Base-by-base conservation (phyloP, 2,797 vertebrate species). In the Cetoscarus ocellatus region DNA sequence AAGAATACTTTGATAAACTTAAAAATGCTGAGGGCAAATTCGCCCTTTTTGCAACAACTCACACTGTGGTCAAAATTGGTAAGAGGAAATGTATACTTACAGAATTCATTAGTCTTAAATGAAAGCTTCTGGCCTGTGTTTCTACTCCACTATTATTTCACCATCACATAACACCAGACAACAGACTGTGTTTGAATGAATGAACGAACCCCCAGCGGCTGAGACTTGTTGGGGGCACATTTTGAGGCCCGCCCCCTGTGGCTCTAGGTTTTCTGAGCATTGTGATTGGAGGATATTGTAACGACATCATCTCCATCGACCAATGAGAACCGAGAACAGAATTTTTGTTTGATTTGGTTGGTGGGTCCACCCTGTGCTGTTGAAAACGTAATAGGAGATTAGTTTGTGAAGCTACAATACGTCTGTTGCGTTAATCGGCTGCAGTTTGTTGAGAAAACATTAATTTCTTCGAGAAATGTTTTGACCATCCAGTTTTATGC, bases 271-370 rank as follows among this genome's bases (percentile, higher is more conserved):
- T 15, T 2, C 44, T 17, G 0, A 43, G 14, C 1, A 7, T 35
- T 10, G 0, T 83, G 74, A 88, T 91, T 93, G 89, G 92, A 7
- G 55, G 34, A 71, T 18, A 1, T 12, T 8, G 34, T 2, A 0
- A 0, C 3, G 7, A 70, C 87, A 81, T 84, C 75, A 79, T 43
- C 35, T 0, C 0, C 8, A 0, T 50, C 17, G 48, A 42, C 93
- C 93, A 93, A 94, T 94, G 8, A 54, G 0, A 0, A 50, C 0
- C 10, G 14, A 12, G 72, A 72, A 72, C 35, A 0, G 12, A 17
- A 8, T 40, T 38, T 48, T 61, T 1, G 86, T 89, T 89, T 61
- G 79, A 86, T 91, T 93, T 73, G 85, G 68, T 88, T 91, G 75
- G 69, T n/a, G 66, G 78, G 42, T 51, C 13, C 27, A 6, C 42